Evolutionary conservation across 2,113 vertebrate species (phyloP).

Genomic region (Furnarius figulus): DNA sequence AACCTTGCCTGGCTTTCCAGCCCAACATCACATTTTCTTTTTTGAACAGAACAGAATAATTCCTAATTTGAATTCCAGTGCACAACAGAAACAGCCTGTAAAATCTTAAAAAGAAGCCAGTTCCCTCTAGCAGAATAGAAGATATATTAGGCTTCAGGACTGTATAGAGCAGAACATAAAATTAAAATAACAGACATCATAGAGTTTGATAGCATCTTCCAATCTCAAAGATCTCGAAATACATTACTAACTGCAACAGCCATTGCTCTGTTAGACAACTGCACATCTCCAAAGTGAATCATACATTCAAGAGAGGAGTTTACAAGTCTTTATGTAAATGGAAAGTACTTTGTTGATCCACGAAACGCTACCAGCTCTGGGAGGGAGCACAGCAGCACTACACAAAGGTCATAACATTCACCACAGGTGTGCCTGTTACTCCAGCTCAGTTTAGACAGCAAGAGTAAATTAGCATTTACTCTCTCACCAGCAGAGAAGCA

Average conservation of each 20-base stretch:
- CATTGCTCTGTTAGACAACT: slow-evolving; percentile 11
- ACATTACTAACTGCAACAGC: slow-evolving; percentile 17
- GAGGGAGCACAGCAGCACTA: slow-evolving; percentile 26
- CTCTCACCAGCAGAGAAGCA: slow-evolving; percentile 7
- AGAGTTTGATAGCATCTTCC: slow-evolving; percentile 54
- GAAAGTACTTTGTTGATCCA: slow-evolving; percentile 13
- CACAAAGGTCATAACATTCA: slow-evolving; percentile 9
- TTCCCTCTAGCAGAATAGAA: slow-evolving; percentile 53
- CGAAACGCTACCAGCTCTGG: background rate
- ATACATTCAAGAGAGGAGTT: background rate
- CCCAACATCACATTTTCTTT: background rate
- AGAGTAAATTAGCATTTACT: slow-evolving; percentile 16
- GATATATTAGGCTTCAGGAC: slow-evolving; percentile 46
- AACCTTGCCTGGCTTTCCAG: background rate
- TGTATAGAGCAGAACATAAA: slow-evolving; percentile 55
- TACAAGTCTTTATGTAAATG: slow-evolving; percentile 38
- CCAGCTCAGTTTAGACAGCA: slow-evolving; percentile 10
- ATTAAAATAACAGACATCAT: slow-evolving; percentile 63
- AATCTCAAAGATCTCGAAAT: slow-evolving; percentile 42
- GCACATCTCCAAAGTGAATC: slow-evolving; percentile 15
- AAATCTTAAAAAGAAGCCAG: slow-evolving; percentile 33
- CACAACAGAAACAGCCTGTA: slow-evolving; percentile 52
- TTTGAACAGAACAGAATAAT: slow-evolving; percentile 2
- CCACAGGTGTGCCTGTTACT: background rate
- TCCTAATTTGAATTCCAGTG: slow-evolving; percentile 59